phyloP scores from a whole-genome alignment of 2,113 vertebrate species.

The Campylomormyrus numenius region DNA sequence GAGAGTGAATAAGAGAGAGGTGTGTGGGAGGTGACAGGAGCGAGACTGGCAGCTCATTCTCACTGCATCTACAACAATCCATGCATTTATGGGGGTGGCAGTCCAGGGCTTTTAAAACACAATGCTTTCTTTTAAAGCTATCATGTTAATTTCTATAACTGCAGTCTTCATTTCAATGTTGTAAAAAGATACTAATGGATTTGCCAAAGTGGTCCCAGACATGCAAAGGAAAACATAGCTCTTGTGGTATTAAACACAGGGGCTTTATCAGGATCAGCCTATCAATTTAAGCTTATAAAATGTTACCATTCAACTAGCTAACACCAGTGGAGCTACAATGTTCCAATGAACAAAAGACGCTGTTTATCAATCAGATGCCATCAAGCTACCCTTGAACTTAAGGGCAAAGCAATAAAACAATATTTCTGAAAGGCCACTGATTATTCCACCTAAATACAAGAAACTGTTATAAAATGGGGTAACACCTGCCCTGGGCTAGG shows the following conservation, averaged over 20 bases:
- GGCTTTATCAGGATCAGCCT: background rate
- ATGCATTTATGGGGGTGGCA: background rate
- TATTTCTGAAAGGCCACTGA: background rate
- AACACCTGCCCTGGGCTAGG: background rate
- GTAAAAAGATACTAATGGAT: background rate
- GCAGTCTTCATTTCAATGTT: background rate
- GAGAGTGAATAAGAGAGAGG: constrained; percentile 4
- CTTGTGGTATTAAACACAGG: background rate
- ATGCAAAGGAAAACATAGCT: background rate
- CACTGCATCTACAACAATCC: background rate
- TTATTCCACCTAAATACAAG: background rate
- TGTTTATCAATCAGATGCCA: background rate
- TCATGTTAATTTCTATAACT: constrained; percentile 1
- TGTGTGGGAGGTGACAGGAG: background rate
- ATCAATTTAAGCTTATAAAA: background rate
- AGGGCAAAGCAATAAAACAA: background rate
- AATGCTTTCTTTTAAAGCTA: background rate
- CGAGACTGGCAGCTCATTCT: background rate
- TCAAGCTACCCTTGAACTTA: background rate
- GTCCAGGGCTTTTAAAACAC: background rate
- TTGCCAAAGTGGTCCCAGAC: background rate
- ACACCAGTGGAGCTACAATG: background rate
- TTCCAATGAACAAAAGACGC: background rate
- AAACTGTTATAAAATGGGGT: background rate
- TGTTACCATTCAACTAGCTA: background rate